phyloP scores from a whole-genome alignment of 2,888 invertebrate genomes.

The Listrodromus nycthemerus region DNA sequence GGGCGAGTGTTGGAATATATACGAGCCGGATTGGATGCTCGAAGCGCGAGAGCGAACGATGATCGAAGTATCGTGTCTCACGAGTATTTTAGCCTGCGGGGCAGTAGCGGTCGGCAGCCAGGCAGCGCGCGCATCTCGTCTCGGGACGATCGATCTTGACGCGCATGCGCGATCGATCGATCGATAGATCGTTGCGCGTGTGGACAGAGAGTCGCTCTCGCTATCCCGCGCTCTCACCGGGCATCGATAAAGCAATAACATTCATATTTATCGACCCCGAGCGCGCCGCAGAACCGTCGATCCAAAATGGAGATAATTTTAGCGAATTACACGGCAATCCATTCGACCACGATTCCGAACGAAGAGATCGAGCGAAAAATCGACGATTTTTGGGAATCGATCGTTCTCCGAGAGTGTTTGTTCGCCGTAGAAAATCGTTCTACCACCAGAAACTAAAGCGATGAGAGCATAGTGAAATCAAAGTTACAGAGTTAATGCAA shows the following conservation, averaged over 20 bases:
- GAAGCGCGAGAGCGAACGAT: slow-evolving; percentile 58
- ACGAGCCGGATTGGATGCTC: slow-evolving; percentile 62
- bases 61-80: slow-evolving; percentile 60
- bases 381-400: slow-evolving; percentile 5
- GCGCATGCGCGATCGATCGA: slow-evolving; percentile 38
- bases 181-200: slow-evolving; percentile 61
- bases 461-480: no score
- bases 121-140: slow-evolving; percentile 36
- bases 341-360: not conserved
- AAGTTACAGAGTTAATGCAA: no score
- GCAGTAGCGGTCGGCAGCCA: slow-evolving; percentile 6
- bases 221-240: not conserved
- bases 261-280: slow-evolving; percentile 63
- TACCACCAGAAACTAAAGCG: no score
- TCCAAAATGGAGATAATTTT: slow-evolving; percentile 30
- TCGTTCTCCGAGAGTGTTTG: no score
- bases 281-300: not conserved
- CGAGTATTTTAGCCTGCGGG: slow-evolving; percentile 36
- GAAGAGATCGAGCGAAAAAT: slow-evolving; percentile 6
- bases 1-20: slow-evolving; percentile 58
- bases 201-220: slow-evolving; percentile 56
- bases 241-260: slow-evolving; percentile 69
- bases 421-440: no score
- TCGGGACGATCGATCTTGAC: slow-evolving; percentile 50
- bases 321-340: slow-evolving; percentile 13